Percentiles rank a stretch among this genome's conserved stretches.
These are phyloP conservation scores for Passerina amoena DNA, from an alignment of 2,113 vertebrate species.

Conservation along the genomic window DNA sequence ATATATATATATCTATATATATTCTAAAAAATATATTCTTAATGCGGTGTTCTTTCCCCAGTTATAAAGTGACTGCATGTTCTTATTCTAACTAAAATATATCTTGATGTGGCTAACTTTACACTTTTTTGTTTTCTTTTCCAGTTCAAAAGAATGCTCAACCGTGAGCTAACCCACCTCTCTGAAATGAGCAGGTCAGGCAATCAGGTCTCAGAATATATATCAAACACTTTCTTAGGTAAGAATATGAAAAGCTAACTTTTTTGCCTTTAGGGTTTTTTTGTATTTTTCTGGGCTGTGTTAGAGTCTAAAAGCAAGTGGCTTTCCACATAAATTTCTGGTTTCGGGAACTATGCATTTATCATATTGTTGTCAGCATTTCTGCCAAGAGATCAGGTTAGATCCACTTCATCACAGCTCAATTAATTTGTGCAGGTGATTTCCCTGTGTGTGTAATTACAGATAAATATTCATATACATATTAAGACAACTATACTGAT, in stretches of 20 bases:
- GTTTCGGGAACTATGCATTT: neutral
- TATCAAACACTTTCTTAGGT: conserved; percentile 98
- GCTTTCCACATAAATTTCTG: neutral
- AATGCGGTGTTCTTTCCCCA: neutral
- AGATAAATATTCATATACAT: neutral
- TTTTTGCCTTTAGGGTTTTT: neutral
- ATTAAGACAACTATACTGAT: neutral
- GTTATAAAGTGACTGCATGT: neutral
- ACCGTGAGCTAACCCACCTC: conserved; percentile 94
- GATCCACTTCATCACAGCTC: neutral
- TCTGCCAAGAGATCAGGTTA: neutral
- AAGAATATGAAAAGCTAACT: conserved; percentile 53
- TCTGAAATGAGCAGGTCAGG: conserved; percentile 99
- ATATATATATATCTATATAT: no score
- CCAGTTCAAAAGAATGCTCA: conserved; percentile 99
- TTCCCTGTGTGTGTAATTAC: neutral
- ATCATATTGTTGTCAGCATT: neutral
- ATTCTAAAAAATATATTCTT: neutral
- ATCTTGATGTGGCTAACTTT: neutral
- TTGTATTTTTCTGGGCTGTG: neutral
- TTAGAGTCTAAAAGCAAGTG: neutral
- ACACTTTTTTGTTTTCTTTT: conserved; percentile 15
- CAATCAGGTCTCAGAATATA: conserved; percentile 98
- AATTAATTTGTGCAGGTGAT: neutral
- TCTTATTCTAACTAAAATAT: neutral